These are phyloP conservation scores for Chloropsis hardwickii DNA, from an alignment of 2,113 vertebrate species.

Conservation along the genomic window DNA sequence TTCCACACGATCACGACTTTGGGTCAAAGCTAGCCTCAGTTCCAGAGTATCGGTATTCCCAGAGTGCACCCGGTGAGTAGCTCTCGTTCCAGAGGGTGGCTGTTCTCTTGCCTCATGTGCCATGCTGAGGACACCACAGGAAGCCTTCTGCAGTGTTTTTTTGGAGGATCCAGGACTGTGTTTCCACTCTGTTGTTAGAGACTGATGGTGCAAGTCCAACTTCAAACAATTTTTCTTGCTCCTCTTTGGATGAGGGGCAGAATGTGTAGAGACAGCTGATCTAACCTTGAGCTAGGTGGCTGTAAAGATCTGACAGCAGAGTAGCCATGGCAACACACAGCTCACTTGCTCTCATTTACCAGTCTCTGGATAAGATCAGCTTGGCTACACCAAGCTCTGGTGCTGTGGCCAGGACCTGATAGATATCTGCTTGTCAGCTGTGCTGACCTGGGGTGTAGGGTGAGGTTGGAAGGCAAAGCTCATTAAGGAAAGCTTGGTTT, in stretches of 20 bases:
- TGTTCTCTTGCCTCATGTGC: background rate
- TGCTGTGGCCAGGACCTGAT: background rate
- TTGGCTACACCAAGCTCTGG: background rate
- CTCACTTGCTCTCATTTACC: background rate
- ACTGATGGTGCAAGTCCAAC: background rate
- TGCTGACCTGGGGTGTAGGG: background rate
- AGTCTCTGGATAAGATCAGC: background rate
- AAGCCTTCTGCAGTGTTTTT: background rate
- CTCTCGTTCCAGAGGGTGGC: background rate
- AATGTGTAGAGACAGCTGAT: background rate
- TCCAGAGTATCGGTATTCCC: slow-evolving; percentile 93
- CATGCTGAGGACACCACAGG: background rate
- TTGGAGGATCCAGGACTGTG: background rate
- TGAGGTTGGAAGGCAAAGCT: background rate
- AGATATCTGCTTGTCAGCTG: background rate
- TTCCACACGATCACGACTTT: slow-evolving; percentile 91
- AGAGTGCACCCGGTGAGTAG: slow-evolving; percentile 92
- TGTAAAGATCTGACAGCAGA: background rate
- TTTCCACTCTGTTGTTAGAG: background rate
- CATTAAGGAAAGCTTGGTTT: background rate
- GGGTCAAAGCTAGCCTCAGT: slow-evolving; percentile 91
- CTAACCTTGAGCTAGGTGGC: background rate
- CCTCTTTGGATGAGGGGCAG: background rate
- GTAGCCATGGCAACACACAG: background rate
- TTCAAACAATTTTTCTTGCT: background rate